Evolutionary conservation across 2,888 invertebrate genomes (phyloP), one percentile per base, ranked within the genome.

Genomic region (Dasysyrphus tricinctus): DNA sequence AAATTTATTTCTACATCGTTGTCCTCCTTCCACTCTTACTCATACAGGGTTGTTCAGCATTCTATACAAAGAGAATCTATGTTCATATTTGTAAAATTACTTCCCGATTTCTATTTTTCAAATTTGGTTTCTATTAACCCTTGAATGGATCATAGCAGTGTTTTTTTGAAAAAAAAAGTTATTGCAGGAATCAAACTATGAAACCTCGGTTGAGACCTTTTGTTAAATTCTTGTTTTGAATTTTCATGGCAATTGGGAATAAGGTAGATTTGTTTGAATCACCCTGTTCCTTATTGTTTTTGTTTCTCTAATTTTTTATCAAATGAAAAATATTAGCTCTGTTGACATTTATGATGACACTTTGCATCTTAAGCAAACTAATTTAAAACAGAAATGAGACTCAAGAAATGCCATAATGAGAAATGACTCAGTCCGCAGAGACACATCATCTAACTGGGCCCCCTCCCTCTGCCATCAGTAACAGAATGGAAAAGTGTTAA

Each of bases 281-380:
- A 61, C 61, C 61, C 39, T 61, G 39, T 24, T n/a, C 12, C 44
- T 44, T 42, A 42, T 54, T 63, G 76, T 63, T 76, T 67, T 29
- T 59, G 34, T 24, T 57, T 81, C 49, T 29, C 16, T 44, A n/a
- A 19, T 39, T 57, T 72, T 51, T 42, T 77, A 37, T 72, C 51
- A 14, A 34, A 51, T 47, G 14, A 67, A 16, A 61, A 78, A 82
- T 59, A 74, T 67, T 65, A 78, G 67, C 65, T 72, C 24, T 51
- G 75, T 76, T 80, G 76, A 76, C 76, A 80, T 80, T 76, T 80
- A 73, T 80, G 72, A 80, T 80, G 75, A 74, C 72, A 76, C 80
- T 84, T 76, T 76, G 72, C 80, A 61, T 84, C 84, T 84, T 80
- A 39, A 76, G 54, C 76, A 76, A 83, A 83, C 83, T 79, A 75